Percentiles rank a stretch among this genome's conserved stretches.
Conservation (phyloP, 2,888 invertebrate genomes). For the Rotaria socialis region DNA sequence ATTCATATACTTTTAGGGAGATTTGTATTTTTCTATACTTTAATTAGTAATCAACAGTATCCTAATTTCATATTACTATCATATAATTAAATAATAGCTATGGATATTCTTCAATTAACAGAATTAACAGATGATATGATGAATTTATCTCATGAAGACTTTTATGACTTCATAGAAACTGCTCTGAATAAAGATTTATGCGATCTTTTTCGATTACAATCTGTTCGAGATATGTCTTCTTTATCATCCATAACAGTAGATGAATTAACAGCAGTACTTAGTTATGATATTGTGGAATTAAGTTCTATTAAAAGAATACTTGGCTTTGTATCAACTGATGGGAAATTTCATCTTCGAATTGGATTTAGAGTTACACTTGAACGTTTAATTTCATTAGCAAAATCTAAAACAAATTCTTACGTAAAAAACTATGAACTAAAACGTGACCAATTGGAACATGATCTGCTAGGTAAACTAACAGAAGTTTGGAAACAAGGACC, state of each 20-base stretch:
- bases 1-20: too few species aligned
- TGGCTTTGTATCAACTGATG: background rate
- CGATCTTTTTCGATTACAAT: background rate
- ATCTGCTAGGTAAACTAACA: too few species aligned
- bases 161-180: background rate
- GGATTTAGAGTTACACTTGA: background rate
- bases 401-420: too few species aligned
- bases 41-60: too few species aligned
- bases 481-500: too few species aligned
- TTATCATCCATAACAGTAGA: background rate
- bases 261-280: background rate
- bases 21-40: too few species aligned
- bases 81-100: too few species aligned
- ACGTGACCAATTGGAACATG: too few species aligned
- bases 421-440: too few species aligned
- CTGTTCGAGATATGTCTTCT: background rate
- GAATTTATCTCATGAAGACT: background rate
- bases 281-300: background rate
- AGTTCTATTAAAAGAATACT: background rate
- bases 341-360: constrained; percentile 2
- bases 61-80: too few species aligned
- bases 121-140: too few species aligned
- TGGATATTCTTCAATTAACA: background rate
- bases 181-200: background rate
- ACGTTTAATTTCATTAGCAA: too few species aligned